Percentiles rank a stretch among this genome's conserved stretches.
Conservation (phyloP, 2,797 vertebrate species). For the Crenuchus spilurus region DNA sequence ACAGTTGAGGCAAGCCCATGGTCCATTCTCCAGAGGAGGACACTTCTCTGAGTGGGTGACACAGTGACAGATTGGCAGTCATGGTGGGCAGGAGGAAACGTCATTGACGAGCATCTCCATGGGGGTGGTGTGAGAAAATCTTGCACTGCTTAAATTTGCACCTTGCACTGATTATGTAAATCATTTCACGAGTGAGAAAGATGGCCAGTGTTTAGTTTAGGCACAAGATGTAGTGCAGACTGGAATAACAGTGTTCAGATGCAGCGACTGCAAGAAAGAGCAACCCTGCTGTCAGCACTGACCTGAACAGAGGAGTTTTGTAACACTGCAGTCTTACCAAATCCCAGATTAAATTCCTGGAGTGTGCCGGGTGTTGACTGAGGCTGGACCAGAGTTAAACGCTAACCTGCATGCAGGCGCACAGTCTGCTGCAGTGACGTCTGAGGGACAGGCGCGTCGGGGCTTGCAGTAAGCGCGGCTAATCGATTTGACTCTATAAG, state of each 20-base stretch:
- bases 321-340: not conserved
- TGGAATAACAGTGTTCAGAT: not conserved
- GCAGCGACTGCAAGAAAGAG: not conserved
- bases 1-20: not conserved
- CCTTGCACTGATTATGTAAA: constrained; percentile 38
- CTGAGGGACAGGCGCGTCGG: constrained; percentile 35
- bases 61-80: constrained; percentile 49
- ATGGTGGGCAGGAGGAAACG: constrained; percentile 31
- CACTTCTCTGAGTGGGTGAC: constrained; percentile 28
- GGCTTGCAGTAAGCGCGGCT: constrained; percentile 34
- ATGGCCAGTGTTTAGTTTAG: no score
- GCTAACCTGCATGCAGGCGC: constrained; percentile 32
- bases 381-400: constrained; percentile 19
- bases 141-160: constrained; percentile 49
- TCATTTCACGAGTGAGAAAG: constrained; percentile 17
- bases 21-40: constrained; percentile 27
- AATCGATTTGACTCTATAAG: constrained; percentile 56
- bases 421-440: constrained; percentile 37
- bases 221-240: no score
- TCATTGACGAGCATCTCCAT: constrained; percentile 34
- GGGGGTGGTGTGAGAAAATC: constrained; percentile 42
- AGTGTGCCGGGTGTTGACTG: not conserved
- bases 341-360: not conserved
- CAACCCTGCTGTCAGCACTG: constrained; percentile 3
- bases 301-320: constrained; percentile 8